Conservation (phyloP, 2,888 invertebrate species). For the Psylliodes chrysocephalus region DNA sequence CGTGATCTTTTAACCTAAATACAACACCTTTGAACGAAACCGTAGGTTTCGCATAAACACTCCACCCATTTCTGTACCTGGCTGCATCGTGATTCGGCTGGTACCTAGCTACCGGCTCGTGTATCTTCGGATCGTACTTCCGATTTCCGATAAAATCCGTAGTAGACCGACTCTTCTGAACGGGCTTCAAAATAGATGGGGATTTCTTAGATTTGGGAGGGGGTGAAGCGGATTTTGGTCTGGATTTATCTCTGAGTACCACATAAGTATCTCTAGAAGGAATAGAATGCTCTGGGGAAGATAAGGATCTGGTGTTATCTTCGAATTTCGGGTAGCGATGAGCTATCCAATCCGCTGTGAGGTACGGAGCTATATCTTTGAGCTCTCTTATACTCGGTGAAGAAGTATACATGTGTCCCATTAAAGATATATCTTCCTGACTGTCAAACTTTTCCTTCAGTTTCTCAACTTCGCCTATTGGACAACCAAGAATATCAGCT, state of each 20-base stretch:
- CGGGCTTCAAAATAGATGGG: conserved; percentile 61
- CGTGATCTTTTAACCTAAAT: conserved; percentile 49
- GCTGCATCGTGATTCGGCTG: conserved; percentile 69
- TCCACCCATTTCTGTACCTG: conserved; percentile 65
- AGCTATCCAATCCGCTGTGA: conserved; percentile 83
- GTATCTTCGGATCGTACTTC: conserved; percentile 79
- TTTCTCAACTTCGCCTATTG: conserved; percentile 77
- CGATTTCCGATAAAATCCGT: conserved; percentile 70
- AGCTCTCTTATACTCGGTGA: conserved; percentile 82
- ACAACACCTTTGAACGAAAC: conserved; percentile 80
- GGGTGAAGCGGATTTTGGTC: conserved; percentile 66
- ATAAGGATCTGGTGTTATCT: conserved; percentile 75
- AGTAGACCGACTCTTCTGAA: conserved; percentile 50
- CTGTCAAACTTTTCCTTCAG: conserved; percentile 79
- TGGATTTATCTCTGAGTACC: conserved; percentile 61
- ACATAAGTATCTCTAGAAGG: conserved; percentile 56
- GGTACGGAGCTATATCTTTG: conserved; percentile 80
- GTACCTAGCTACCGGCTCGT: conserved; percentile 81
- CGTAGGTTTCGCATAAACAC: conserved; percentile 71
- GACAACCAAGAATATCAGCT: conserved; percentile 61
- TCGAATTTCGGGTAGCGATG: conserved; percentile 79
- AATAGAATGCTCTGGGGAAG: conserved; percentile 63
- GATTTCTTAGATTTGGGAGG: conserved; percentile 62
- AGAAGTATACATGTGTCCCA: conserved; percentile 84
- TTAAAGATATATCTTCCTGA: conserved; percentile 67